Evolutionary conservation across 1,140 invertebrate species (phyloP), one percentile per base, ranked within the genome.

Genomic region (Drosophila kanapiae): DNA sequence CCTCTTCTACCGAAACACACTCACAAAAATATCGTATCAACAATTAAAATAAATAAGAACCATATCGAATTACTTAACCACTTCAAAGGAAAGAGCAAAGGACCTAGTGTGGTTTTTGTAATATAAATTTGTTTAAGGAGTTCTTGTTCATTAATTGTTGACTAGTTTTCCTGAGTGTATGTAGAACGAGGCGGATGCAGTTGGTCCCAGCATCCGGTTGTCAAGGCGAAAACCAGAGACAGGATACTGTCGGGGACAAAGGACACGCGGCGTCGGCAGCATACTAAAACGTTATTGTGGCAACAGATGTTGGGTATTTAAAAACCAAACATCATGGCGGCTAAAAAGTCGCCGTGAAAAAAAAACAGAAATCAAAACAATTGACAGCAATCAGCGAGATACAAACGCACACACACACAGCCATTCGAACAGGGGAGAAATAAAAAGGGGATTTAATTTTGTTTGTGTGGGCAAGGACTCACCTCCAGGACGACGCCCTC

Each of bases 401-500:
- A 62, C 38, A 68, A 51, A 65, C 58, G 45, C 58, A 48, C 49
- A 62, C 56, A 74, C 49, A 72, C 62, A 48, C 53, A 56, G 31
- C 37, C 60, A 47, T 47, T 49, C 42, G 51, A 45, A 61, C 58
- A 51, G 13, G 9, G 68, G 23, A 5, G 68, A 14, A 65, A 38
- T 51, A 31, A 49, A 23, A 35, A 18, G 23, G 54, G 33, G 16
- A 29, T 18, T 37, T n/a, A 23, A 37, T 37, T 23, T 42, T 31
- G n/a, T 31, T 64, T 35, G 33, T 9, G n/a, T 27, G 43, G 43
- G 16, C 16, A 33, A 42, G 49, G 31, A 91, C 93, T 93, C 75
- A 93, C 93, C 86, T 93, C 93, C 45, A 93, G 80, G 29, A 93
- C 91, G 33, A 93, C 85, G 47, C 92, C 93, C 54, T 93, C 92